A percentile compares a stretch with the other conserved stretches of the same genome.
phyloP scores from a whole-genome alignment of 1,140 invertebrate genomes.

The Andricus grossulariae region DNA sequence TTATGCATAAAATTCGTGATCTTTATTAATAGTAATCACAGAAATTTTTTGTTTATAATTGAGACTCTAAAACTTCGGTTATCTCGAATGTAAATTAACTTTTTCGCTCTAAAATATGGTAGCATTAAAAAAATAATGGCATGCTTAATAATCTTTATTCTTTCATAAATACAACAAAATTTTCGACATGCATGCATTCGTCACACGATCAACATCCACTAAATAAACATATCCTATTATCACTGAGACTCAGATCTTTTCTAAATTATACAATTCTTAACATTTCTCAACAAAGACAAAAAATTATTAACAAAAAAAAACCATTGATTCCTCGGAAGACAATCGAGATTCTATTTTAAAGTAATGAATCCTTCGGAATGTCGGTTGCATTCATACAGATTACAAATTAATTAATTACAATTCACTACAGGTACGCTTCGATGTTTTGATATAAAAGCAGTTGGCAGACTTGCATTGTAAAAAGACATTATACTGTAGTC shows the following conservation, averaged over 20 bases:
- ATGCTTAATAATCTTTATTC: conserved; percentile 1
- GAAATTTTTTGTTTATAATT: too few species aligned
- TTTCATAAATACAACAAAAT: conserved; percentile 26
- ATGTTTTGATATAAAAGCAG: conserved; percentile 7
- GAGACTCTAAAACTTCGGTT: too few species aligned
- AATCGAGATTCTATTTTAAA: not conserved
- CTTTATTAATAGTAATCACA: too few species aligned
- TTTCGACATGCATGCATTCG: conserved; percentile 14
- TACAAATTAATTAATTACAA: conserved; percentile 3
- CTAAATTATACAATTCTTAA: not conserved
- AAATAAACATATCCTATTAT: not conserved
- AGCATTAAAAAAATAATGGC: too few species aligned
- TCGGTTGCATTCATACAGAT: not conserved
- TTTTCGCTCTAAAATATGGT: too few species aligned
- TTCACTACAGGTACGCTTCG: conserved; percentile 8
- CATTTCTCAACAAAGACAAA: not conserved
- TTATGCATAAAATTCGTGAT: too few species aligned
- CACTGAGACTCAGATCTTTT: conserved; percentile 21
- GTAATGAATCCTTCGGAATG: not conserved
- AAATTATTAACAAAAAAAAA: not conserved
- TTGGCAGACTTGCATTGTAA: not conserved
- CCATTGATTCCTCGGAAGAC: conserved; percentile 16
- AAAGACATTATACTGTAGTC: conserved; percentile 2
- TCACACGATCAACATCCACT: not conserved
- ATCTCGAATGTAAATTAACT: too few species aligned